phyloP scores from a whole-genome alignment of 2,888 invertebrate species.

The Philhelius pedissequus region DNA sequence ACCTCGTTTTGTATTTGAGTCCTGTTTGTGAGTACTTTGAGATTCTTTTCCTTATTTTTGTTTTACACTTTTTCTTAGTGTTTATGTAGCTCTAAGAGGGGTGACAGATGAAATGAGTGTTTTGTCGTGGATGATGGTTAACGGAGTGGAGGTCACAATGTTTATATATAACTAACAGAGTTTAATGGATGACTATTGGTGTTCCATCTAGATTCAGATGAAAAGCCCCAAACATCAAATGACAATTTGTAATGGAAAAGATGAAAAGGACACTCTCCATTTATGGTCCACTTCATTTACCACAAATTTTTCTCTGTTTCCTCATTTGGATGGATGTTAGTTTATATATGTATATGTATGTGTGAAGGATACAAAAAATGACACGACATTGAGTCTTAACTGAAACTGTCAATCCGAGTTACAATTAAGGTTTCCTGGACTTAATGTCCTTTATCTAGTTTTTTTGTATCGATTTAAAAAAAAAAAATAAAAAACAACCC shows the following conservation, averaged over 20 bases:
- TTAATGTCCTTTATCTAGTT: constrained; percentile 18
- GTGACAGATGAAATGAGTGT: constrained; percentile 54
- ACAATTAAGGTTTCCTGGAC: constrained; percentile 26
- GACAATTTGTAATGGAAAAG: constrained; percentile 64
- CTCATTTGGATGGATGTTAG: neutral
- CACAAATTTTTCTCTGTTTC: constrained; percentile 14
- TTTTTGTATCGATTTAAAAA: neutral
- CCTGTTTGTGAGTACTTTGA: constrained; percentile 31
- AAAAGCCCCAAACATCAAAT: constrained; percentile 52
- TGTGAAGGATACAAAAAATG: constrained; percentile 21
- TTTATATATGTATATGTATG: neutral
- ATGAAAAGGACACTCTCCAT: constrained; percentile 44
- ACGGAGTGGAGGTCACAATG: neutral
- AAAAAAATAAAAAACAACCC: neutral
- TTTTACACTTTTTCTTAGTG: constrained; percentile 31
- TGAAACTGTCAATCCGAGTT: constrained; percentile 44
- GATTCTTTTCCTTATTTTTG: neutral
- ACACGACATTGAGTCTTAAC: constrained; percentile 37
- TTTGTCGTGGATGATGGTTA: neutral
- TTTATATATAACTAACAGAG: constrained; percentile 17
- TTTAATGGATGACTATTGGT: constrained; percentile 47
- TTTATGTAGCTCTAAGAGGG: constrained; percentile 17
- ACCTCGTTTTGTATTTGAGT: constrained; percentile 48
- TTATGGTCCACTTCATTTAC: constrained; percentile 51
- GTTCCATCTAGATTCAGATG: constrained; percentile 18